Conservation (phyloP, 2,797 vertebrate species). For the Craterocephalus amniculus region DNA sequence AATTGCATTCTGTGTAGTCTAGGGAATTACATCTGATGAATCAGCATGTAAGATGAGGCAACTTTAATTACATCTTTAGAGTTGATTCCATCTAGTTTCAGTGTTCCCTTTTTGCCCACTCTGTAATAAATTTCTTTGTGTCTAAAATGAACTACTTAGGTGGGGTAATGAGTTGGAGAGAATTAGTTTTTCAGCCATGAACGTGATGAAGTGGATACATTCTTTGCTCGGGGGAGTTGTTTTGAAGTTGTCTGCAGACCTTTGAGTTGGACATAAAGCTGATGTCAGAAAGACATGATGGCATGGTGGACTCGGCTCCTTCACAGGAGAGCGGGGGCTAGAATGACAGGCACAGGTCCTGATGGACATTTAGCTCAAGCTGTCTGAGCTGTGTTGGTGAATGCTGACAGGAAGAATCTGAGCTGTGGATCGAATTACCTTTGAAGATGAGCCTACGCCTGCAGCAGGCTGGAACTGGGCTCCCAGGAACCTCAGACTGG, state of each 20-base stretch:
- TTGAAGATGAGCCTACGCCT: constrained; percentile 74
- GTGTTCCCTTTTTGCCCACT: constrained; percentile 28
- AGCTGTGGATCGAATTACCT: constrained; percentile 76
- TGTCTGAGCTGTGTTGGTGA: constrained; percentile 49
- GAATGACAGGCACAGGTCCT: constrained; percentile 59
- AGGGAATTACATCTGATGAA: constrained; percentile 48
- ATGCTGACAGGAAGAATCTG: constrained; percentile 71
- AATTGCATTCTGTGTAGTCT: constrained; percentile 28
- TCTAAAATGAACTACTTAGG: constrained; percentile 24
- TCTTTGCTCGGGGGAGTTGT: constrained; percentile 17
- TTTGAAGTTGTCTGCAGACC: constrained; percentile 39
- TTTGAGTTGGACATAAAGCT: constrained; percentile 49
- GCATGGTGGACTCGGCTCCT: constrained; percentile 36
- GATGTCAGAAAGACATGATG: constrained; percentile 42
- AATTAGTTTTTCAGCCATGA: constrained; percentile 24
- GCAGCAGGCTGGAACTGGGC: constrained; percentile 37
- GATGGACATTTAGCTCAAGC: constrained; percentile 69
- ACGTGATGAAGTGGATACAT: constrained; percentile 24
- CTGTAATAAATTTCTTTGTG: constrained; percentile 33
- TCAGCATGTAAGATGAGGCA: constrained; percentile 41
- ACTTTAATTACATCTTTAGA: constrained; percentile 36
- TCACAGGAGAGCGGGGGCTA: constrained; percentile 51
- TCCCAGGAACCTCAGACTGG: constrained; percentile 44
- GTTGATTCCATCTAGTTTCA: constrained; percentile 28
- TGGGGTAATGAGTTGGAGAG: constrained; percentile 21